These are phyloP conservation scores for Zaprionus ghesquierei DNA, from an alignment of 1,140 invertebrate species.

Conservation along the genomic window DNA sequence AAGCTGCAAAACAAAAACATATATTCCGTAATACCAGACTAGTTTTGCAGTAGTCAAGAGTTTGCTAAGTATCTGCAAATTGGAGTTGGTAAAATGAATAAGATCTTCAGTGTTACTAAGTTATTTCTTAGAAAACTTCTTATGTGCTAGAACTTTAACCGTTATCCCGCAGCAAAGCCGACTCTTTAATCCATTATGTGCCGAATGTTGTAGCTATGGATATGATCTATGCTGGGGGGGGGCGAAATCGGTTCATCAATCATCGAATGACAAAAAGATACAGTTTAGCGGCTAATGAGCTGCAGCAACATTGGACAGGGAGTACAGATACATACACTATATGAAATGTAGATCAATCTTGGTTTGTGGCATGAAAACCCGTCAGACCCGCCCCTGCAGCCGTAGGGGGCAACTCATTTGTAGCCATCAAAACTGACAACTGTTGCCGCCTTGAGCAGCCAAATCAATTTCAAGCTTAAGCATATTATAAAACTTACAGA, in stretches of 20 bases:
- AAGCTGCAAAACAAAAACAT: not conserved
- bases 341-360: conserved; percentile 45
- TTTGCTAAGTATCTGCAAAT: too few relatives aligned
- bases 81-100: too few relatives aligned
- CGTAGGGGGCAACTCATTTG: conserved; percentile 21
- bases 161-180: not conserved
- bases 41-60: not conserved
- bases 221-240: conserved; percentile 16
- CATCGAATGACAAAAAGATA: conserved; percentile 40
- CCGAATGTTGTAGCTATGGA: conserved; percentile 21
- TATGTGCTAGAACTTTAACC: not conserved
- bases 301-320: conserved; percentile 14
- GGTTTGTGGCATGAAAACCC: conserved; percentile 11
- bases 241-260: conserved; percentile 35
- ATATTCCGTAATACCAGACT: not conserved
- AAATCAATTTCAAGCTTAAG: conserved; percentile 40
- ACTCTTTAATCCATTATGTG: not conserved
- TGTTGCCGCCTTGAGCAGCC: conserved; percentile 22
- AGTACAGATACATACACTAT: not conserved
- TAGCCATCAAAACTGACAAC: conserved; percentile 41
- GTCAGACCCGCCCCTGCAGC: conserved; percentile 1
- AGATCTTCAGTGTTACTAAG: too few relatives aligned
- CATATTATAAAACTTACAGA: conserved; percentile 14
- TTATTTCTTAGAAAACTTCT: too few relatives aligned
- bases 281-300: conserved; percentile 34